Percentiles rank a stretch among this genome's conserved stretches.
phyloP scores from a whole-genome alignment of 2,797 vertebrate species.

The Amblyraja radiata region DNA sequence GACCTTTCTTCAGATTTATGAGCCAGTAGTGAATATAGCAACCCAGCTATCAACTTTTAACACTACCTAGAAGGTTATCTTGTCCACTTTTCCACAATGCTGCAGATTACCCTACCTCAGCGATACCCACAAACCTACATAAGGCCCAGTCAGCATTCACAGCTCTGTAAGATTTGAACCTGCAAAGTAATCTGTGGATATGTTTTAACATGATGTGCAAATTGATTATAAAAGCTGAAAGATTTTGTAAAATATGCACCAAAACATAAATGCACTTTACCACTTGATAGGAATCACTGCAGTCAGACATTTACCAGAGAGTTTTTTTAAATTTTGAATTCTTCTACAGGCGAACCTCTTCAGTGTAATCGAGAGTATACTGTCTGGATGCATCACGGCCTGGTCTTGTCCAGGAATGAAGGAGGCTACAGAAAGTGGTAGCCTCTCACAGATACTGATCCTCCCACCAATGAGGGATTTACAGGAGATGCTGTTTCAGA shows the following conservation, averaged over 20 bases:
- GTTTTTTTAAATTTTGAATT: neutral
- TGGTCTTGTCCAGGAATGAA: too few species aligned
- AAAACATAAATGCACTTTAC: neutral
- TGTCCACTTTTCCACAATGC: neutral
- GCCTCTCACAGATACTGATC: too few species aligned
- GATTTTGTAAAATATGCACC: neutral
- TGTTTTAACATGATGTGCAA: too few species aligned
- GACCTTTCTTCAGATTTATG: too few species aligned
- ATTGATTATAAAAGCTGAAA: neutral
- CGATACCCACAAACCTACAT: neutral
- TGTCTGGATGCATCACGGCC: too few species aligned
- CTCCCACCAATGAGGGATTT: too few species aligned
- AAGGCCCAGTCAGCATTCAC: neutral
- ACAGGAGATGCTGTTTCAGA: too few species aligned
- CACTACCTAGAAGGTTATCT: neutral
- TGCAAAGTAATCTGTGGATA: neutral
- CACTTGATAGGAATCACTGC: neutral
- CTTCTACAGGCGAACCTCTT: too few species aligned
- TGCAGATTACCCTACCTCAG: too few species aligned
- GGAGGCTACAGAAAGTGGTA: too few species aligned
- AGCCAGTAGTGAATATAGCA: too few species aligned
- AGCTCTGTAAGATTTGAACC: neutral
- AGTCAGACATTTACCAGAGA: neutral
- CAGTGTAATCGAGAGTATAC: too few species aligned
- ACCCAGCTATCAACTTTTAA: neutral